Evolutionary conservation across 2,888 invertebrate genomes (phyloP), one percentile per base, ranked within the genome.

Genomic region (Mermis nigrescens): DNA sequence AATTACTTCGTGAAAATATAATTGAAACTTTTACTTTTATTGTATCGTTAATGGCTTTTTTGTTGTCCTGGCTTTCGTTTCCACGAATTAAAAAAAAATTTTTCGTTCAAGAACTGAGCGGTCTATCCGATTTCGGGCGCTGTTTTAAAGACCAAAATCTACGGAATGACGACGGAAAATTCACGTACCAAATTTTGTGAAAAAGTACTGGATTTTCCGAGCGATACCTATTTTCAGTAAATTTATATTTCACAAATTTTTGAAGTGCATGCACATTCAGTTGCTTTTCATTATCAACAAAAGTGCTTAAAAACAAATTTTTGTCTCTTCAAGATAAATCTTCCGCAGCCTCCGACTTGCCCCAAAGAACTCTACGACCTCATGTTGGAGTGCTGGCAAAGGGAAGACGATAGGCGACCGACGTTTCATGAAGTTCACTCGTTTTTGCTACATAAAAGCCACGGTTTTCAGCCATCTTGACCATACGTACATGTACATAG

Each of bases 361-460:
- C 84, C 88, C 46, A 80, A 84, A 64, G 88, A 90, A 74, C 84
- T 90, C 63, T 88, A 85, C 77, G 87, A 86, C 74, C 80, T 89
- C 66, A 86, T 90, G 85, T 82, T 82, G 67, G 87, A 88, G 75
- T 90, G 89, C 76, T 90, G 89, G 88, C 83, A 84, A 67, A 79
- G 85, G 58, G 82, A 83, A 67, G 83, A 85, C 57, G 78, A 80
- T 58, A 83, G 86, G 69, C 79, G 90, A 46, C 89, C 89, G 0
- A 81, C 83, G 62, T 90, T 90, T 78, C 80, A 83, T 69, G 88
- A 89, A 76, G 84, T 90, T 60, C 86, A 87, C 72, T 80, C 86
- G 69, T 89, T 86, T 76, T 79, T 89, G 65, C 84, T 83, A 72
- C 75, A 84, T 68, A 83, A 83, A 78, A 81, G 82, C 27, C 27